Base-by-base conservation (phyloP, 2,113 vertebrate species). In the Heterochromis multidens region DNA sequence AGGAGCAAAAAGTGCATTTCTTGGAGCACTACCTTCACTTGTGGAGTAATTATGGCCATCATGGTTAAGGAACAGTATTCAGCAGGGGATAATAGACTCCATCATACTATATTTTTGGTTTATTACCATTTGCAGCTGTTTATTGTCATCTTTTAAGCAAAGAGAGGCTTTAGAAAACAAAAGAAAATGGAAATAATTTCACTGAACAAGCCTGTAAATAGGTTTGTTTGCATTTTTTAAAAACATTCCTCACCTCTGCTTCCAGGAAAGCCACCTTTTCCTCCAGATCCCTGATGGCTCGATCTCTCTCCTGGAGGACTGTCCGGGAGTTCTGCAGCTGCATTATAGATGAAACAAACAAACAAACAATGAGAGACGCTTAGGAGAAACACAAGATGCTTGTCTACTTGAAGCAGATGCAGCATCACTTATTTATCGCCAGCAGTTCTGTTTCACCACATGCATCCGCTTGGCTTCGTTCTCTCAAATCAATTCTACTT, bases 311-410 rank as follows among this genome's bases (percentile, higher is more conserved):
- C 79, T 97, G 96, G 19, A 97, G 95, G 85, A 97, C 90, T 0
- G 95, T 96, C 85, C 97, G 95, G 25, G 97, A 98, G 92, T 98
- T 97, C 94, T 99, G 97, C 86, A 99, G 96, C 98, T 99, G 93
- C 43, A 80, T 70, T 19, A 27, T 19, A 35, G 4, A 78, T 33
- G 77, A 6, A 70, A 62, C 40, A 83, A 35, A 72, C 14, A 82
- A 40, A 85, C 27, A 86, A 40, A 87, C 70, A 8, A 31, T 12
- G 60, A 19, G n/a, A 59, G 25, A 40, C 0, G 2, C 54, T 56
- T 37, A 6, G 62, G 77, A 79, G 67, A 46, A 67, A 80, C 13
- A 59, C 58, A 65, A 35, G 65, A 58, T n/a, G 25, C 37, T 62
- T 62, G 46, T 33, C 29, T 23, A 23, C 37, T 14, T 43, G 3